Evolutionary conservation across 2,888 invertebrate species (phyloP).

Genomic region (Apamea crenata): DNA sequence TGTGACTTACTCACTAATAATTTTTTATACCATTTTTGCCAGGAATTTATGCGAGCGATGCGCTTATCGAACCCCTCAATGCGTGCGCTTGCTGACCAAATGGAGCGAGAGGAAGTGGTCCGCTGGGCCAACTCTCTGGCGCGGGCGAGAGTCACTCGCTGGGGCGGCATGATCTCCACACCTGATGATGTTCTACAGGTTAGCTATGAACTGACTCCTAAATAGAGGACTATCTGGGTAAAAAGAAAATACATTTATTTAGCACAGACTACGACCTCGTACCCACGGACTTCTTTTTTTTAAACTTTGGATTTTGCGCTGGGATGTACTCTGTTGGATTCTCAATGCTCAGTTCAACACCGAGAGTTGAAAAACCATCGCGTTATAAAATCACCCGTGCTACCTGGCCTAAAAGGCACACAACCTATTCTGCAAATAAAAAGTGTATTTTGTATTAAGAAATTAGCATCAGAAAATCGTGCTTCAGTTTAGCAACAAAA

Average conservation of each 20-base stretch:
- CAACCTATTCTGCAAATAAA: background rate
- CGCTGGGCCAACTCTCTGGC: constrained; percentile 96
- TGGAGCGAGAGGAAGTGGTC: constrained; percentile 98
- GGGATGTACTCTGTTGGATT: background rate
- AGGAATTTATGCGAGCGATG: constrained; percentile 98
- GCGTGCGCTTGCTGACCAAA: constrained; percentile 97
- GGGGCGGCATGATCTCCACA: constrained; percentile 99
- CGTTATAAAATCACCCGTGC: background rate
- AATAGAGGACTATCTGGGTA: background rate
- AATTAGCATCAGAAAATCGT: background rate
- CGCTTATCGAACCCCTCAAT: constrained; percentile 97
- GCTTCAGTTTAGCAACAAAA: background rate
- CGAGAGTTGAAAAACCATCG: background rate
- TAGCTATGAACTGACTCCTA: background rate
- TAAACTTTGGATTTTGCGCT: background rate
- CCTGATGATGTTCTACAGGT: constrained; percentile 98
- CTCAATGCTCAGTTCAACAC: background rate
- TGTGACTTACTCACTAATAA: background rate
- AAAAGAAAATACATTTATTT: background rate
- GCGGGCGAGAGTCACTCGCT: constrained; percentile 97
- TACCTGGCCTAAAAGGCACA: background rate
- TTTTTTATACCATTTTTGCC: constrained; percentile 28
- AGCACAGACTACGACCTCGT: background rate
- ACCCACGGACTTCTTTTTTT: background rate
- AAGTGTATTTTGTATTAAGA: no score